Percentiles rank a stretch among this genome's conserved stretches.
These are phyloP conservation scores for Champsocephalus gunnari DNA, from an alignment of 2,797 vertebrate species.

Conservation along the genomic window DNA sequence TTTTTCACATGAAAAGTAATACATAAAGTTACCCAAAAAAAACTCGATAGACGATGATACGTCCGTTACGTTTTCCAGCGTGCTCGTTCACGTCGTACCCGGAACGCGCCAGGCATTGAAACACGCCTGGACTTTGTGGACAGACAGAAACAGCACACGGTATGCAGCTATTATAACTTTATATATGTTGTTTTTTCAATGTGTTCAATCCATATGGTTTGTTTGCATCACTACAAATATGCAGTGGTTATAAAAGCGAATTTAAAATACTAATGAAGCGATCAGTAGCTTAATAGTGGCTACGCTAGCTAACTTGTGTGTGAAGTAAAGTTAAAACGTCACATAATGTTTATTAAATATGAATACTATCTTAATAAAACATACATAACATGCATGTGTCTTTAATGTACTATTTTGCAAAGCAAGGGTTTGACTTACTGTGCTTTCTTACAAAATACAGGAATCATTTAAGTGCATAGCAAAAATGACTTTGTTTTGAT, in stretches of 20 bases:
- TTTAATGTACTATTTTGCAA: too few species aligned
- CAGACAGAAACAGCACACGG: background rate
- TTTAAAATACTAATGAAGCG: background rate
- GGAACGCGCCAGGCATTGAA: slow-evolving; percentile 50
- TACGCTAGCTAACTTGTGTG: slow-evolving; percentile 50
- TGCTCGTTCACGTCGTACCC: slow-evolving; percentile 32
- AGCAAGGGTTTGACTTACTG: too few species aligned
- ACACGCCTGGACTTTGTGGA: slow-evolving; percentile 20
- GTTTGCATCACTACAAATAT: background rate
- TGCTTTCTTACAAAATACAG: too few species aligned
- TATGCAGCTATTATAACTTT: accelerated
- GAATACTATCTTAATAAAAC: background rate
- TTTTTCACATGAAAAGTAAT: background rate
- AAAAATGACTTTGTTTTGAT: too few species aligned
- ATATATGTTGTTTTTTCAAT: accelerated
- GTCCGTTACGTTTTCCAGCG: background rate
- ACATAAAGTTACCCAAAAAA: too few species aligned
- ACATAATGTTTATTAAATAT: background rate
- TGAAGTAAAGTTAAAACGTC: background rate
- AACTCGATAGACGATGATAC: slow-evolving; percentile 10
- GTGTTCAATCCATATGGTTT: background rate
- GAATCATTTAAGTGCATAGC: too few species aligned
- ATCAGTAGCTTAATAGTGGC: slow-evolving; percentile 21
- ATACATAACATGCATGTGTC: too few species aligned
- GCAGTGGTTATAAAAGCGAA: background rate